A percentile compares a stretch with the other conserved stretches of the same genome.
phyloP scores from a whole-genome alignment of 2,797 vertebrate species.

The Muraenolepis orangiensis region DNA sequence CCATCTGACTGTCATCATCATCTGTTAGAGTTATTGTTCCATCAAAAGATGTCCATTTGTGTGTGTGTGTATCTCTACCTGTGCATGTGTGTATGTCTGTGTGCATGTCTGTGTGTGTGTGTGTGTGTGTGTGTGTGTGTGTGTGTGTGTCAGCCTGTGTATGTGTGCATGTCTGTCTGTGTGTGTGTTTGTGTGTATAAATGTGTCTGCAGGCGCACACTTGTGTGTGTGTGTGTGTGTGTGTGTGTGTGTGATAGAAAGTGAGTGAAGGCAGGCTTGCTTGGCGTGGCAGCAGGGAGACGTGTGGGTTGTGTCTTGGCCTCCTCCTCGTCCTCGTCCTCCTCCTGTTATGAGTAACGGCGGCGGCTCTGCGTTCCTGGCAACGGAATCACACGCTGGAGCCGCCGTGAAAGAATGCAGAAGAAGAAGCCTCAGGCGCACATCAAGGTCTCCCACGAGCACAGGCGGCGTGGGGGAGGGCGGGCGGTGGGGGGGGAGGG shows the following conservation, averaged over 20 bases:
- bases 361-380: slow-evolving; percentile 35
- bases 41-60: too few species aligned
- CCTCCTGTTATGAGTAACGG: slow-evolving; percentile 47
- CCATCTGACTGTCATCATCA: too few species aligned
- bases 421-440: slow-evolving; percentile 56
- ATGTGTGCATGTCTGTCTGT: background rate
- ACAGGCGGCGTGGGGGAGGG: slow-evolving; percentile 20
- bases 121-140: background rate
- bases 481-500: slow-evolving; percentile 2
- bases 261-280: too few species aligned
- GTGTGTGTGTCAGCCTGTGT: background rate
- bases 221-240: background rate
- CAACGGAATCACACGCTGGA: slow-evolving; percentile 51
- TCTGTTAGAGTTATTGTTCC: too few species aligned
- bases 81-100: background rate
- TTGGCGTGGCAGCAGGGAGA: background rate
- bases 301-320: background rate
- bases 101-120: too few species aligned
- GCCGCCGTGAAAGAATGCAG: slow-evolving; percentile 61
- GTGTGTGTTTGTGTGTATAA: too few species aligned
- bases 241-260: background rate
- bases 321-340: background rate
- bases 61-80: background rate
- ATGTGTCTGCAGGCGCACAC: too few species aligned
- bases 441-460: slow-evolving; percentile 56